These are phyloP conservation scores for Camponotus pennsylvanicus DNA, from an alignment of 1,140 invertebrate genomes.

Conservation along the genomic window DNA sequence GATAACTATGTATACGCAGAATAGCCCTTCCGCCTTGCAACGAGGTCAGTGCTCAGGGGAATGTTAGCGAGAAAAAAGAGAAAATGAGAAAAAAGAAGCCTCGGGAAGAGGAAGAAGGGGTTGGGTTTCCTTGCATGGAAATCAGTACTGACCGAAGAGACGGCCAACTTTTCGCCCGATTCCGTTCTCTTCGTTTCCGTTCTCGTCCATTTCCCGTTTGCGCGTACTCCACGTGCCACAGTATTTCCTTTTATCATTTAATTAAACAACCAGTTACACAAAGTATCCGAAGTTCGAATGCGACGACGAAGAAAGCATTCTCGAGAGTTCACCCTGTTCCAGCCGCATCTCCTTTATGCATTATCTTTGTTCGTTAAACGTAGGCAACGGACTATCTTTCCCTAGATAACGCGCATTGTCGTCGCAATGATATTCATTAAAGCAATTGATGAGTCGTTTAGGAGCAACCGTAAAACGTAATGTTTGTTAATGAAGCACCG, in stretches of 20 bases:
- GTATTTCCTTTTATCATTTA: slow-evolving; percentile 52
- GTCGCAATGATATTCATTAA: slow-evolving; percentile 25
- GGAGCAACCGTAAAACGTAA: neutral
- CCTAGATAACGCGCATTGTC: slow-evolving; percentile 10
- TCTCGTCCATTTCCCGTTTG: slow-evolving; percentile 1
- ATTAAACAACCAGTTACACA: slow-evolving; percentile 51
- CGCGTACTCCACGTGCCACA: too few species aligned
- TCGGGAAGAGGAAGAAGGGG: neutral
- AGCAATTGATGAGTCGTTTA: neutral
- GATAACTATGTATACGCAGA: slow-evolving; percentile 47
- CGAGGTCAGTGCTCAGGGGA: slow-evolving; percentile 39
- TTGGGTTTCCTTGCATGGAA: slow-evolving; percentile 22
- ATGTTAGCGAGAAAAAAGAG: neutral
- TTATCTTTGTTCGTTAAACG: slow-evolving; percentile 18
- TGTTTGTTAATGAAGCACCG: neutral
- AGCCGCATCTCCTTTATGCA: slow-evolving; percentile 1
- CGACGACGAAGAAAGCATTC: slow-evolving; percentile 8
- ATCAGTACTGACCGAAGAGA: slow-evolving; percentile 11
- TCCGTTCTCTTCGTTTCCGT: neutral
- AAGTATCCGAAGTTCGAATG: neutral
- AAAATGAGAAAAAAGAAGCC: neutral
- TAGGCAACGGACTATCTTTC: neutral
- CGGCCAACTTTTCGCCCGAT: slow-evolving; percentile 5
- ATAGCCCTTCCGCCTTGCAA: slow-evolving; percentile 12
- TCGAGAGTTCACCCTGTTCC: neutral